phyloP scores from a whole-genome alignment of 2,797 vertebrate species.

The Lepus oiostolus region DNA sequence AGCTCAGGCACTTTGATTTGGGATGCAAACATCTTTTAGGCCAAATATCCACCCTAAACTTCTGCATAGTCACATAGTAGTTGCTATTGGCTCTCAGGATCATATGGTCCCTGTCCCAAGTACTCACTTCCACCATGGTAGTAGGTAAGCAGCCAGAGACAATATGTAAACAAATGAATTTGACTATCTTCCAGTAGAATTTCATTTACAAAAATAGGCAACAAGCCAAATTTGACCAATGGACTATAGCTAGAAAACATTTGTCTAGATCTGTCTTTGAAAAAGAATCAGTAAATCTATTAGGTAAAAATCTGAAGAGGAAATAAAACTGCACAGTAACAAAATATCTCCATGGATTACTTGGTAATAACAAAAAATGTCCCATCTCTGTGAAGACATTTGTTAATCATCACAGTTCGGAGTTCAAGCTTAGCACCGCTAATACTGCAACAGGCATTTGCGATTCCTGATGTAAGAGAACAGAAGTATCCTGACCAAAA shows the following conservation, averaged over 20 bases:
- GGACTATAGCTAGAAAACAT: background rate
- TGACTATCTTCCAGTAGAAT: constrained; percentile 42
- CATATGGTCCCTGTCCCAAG: background rate
- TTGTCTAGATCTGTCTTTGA: background rate
- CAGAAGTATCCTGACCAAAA: background rate
- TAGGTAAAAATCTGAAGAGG: constrained; percentile 25
- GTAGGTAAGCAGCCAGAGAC: background rate
- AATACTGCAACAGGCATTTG: background rate
- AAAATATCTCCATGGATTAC: constrained; percentile 13
- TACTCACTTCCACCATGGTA: background rate
- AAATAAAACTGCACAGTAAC: constrained; percentile 30
- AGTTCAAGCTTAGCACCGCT: background rate
- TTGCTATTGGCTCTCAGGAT: background rate
- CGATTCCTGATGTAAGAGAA: background rate
- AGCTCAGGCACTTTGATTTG: too few species aligned
- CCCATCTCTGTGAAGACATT: background rate
- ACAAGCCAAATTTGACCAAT: background rate
- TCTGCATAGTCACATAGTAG: background rate
- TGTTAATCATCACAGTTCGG: background rate
- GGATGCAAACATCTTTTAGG: too few species aligned
- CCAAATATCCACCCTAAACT: too few species aligned
- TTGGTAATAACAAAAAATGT: constrained; percentile 33
- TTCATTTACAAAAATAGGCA: constrained; percentile 43
- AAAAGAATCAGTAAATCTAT: background rate
- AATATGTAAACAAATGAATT: constrained; percentile 1